Evolutionary conservation across 2,113 vertebrate species (phyloP).

Genomic region (Pheucticus melanocephalus): DNA sequence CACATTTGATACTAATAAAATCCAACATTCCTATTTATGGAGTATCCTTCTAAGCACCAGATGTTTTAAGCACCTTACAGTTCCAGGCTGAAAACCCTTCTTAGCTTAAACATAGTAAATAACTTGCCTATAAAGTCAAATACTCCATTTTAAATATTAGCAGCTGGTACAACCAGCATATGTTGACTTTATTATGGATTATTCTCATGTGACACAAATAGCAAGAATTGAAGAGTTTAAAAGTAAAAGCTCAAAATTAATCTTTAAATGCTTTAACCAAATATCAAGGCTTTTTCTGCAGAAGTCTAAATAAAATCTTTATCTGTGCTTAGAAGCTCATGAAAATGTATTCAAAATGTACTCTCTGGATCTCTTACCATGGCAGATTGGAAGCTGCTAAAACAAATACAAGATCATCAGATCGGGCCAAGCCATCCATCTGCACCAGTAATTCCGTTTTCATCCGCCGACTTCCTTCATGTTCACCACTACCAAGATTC

Average conservation of each 20-base stretch:
- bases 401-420: conserved; percentile 95
- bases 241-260: conserved; percentile 69
- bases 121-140: conserved; percentile 63
- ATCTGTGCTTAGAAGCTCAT: conserved; percentile 65
- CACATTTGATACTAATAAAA: conserved; percentile 52
- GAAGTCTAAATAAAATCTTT: conserved; percentile 56
- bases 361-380: conserved; percentile 78
- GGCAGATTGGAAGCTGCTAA: conserved; percentile 95
- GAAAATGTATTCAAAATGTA: conserved; percentile 64
- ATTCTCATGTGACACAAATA: conserved; percentile 47
- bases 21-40: conserved; percentile 54
- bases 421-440: conserved; percentile 94
- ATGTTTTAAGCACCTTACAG: conserved; percentile 72
- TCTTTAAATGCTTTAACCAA: conserved; percentile 70
- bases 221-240: conserved; percentile 46
- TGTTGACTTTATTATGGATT: conserved; percentile 61
- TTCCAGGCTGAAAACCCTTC: conserved; percentile 62
- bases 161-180: conserved; percentile 41
- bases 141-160: conserved; percentile 67
- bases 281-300: conserved; percentile 59
- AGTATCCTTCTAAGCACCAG: conserved; percentile 47
- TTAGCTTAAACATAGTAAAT: conserved; percentile 69
- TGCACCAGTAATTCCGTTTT: conserved; percentile 96
- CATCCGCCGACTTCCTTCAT: conserved; percentile 93
- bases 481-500: conserved; percentile 81